Percentiles rank a stretch among this genome's conserved stretches.
These are phyloP conservation scores for Cirrhinus mrigala DNA, from an alignment of 2,797 vertebrate genomes.

Conservation along the genomic window DNA sequence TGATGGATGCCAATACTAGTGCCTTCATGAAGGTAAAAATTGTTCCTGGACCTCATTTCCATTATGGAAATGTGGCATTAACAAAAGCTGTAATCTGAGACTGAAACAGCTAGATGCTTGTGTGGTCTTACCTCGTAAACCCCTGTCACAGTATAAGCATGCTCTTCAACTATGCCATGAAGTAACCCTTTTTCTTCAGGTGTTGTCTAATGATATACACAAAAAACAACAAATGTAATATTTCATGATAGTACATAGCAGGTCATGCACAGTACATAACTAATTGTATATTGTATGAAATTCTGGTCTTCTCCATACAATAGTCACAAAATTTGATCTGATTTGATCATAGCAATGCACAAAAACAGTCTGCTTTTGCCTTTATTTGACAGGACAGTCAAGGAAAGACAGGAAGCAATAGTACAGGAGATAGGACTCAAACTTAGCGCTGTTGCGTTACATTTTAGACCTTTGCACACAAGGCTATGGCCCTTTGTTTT, in stretches of 20 bases:
- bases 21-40: background rate
- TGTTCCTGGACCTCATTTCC: background rate
- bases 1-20: background rate
- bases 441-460: background rate
- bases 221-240: background rate
- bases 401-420: background rate
- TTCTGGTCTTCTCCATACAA: background rate
- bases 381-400: background rate
- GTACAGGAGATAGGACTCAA: background rate
- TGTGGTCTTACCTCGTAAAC: slow-evolving; percentile 66
- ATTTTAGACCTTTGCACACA: background rate
- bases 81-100: background rate
- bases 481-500: background rate
- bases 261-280: background rate
- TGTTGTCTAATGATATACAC: slow-evolving; percentile 18
- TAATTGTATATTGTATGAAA: background rate
- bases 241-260: background rate
- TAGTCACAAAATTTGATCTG: background rate
- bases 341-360: background rate
- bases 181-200: slow-evolving; percentile 20
- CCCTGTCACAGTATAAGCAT: slow-evolving; percentile 79
- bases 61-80: background rate
- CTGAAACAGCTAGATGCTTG: background rate
- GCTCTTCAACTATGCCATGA: slow-evolving; percentile 74
- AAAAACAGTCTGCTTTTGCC: background rate